Evolutionary conservation across 2,113 vertebrate genomes (phyloP), one percentile per base, ranked within the genome.

Genomic region (Heteronetta atricapilla): DNA sequence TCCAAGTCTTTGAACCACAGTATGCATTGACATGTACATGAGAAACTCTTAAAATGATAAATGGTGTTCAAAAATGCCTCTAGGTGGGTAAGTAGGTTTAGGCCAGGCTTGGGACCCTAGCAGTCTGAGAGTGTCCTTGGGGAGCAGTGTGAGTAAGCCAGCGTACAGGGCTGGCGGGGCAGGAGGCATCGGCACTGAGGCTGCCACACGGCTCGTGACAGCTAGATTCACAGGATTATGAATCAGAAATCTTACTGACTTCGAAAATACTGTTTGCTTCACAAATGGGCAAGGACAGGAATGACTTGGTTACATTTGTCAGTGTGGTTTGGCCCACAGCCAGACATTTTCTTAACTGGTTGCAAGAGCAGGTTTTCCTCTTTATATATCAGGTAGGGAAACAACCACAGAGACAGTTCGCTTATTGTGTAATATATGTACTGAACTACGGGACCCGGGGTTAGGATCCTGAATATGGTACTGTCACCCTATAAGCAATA

Each of bases 131-230:
- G 15, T 79, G 19, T 68, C 7, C 1, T 6, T 42, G n/a, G 53
- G 44, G 34, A 26, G 33, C 62, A 38, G 48, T 3, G 14, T 10
- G 82, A 77, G 26, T 5, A 28, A 70, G 18, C 26, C 3, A 1
- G 13, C 10, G 11, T 33, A 29, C 2, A 4, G 7, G 55, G 46
- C 3, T 2, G 36, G 52, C 34, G 18, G 52, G 75, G 34, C 22
- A 25, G 55, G 36, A 36, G 73, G 60, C 42, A 13, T 14, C 13
- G 62, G 44, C 7, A 3, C 10, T 0, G 1, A 38, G 66, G 22
- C 31, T 82, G 40, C 33, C 3, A 0, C 0, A 4, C 0, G 2
- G 25, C 56, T 87, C 0, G 0, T 62, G 52, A 40, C 0, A 1
- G 3, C 22, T 42, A 40, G 31, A 21, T 25, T 40, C 21, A 79